Base-by-base conservation (phyloP, 2,888 invertebrate species). In the Cecidostiba fungosa region DNA sequence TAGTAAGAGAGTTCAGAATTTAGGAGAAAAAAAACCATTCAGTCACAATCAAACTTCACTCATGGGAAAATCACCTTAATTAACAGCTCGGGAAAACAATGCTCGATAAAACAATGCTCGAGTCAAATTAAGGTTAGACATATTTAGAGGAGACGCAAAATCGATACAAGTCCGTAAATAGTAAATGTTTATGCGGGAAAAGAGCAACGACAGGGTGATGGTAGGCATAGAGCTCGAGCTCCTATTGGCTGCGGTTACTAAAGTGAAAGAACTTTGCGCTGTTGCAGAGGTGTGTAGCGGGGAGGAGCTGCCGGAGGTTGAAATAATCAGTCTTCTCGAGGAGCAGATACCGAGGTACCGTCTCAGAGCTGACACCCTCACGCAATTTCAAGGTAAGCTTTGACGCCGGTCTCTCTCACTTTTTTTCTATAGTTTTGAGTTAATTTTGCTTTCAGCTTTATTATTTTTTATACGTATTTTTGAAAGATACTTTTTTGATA, bases 281-380 rank as follows among this genome's bases (percentile, higher is more conserved):
- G 90, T 95, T 95, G 87, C 96, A 98, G 98, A 98, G 95, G 95
- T 98, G 95, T 98, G 98, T 95, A 97, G 97, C 95, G 96, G 96
- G 94, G 98, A 96, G 94, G 96, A 98, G 94, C 95, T 98, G 94
- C 97, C 98, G 88, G 99, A 99, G 95, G 98, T 99, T 92, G 98
- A 99, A 95, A 98, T 99, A 92, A 97, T 99, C 94, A 98, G 98
- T 94, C 95, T 99, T 90, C 95, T 99, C 90, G 97, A 98, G 94
- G 98, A 99, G 94, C 97, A 98, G 94, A 98, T 99, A 93, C 99
- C 99, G 81, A 96, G 97, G 92, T 99, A 99, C 94, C 97, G 96
- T 92, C 95, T 99, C 88, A 96, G 99, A 93, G 98, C 98, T 84
- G 99, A 99, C 94, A 97, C 97, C 89, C 95, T 98, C 90, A 98